Base-by-base conservation (phyloP, 2,888 invertebrate species). In the Bruchidius siliquastri region DNA sequence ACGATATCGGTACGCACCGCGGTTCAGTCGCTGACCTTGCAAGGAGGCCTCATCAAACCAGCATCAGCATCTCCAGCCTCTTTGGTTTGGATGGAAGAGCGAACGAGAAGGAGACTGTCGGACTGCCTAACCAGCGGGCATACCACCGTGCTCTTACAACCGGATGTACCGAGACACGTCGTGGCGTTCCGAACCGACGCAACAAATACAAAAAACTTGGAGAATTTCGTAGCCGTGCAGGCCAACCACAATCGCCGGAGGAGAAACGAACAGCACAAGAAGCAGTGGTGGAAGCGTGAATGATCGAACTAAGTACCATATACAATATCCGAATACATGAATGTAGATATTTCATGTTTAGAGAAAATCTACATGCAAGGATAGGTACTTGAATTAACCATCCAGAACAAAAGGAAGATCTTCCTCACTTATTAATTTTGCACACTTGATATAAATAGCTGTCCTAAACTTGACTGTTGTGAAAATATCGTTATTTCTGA, bases 11-110 rank as follows among this genome's bases (percentile, higher is more conserved):
- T 68, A 68, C 68, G 68, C 20, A 68, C 8, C 18, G 68, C 68
- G 10, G 68, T 21, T 22, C 70, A 70, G 70, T 70, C 70, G 70
- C 70, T 70, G 70, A 70, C 70, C 70, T 70, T 70, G 70, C 70
- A 70, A 70, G 70, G 70, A 70, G 70, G 68, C n/a, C 20, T 68
- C 68, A 21, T 22, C 68, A 68, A 4, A 21, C 22, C 68, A n/a
- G 10, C 21, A n/a, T 3, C 68, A 21, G 68, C 21, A 68, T 10
- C 22, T 8, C 20, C 68, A 68, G 68, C 21, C 2, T 68, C 68
- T 49, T 13, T 13, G 13, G 49, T 18, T 49, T 49, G 49, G 49
- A 13, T 8, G 1, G 49, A 13, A 49, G 18, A 49, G 18, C 8
- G 49, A 49, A 49, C 6, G 18, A 49, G 49, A 49, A 13, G 49